Evolutionary conservation across 2,113 vertebrate species (phyloP).

Genomic region (Pygoscelis adeliae): DNA sequence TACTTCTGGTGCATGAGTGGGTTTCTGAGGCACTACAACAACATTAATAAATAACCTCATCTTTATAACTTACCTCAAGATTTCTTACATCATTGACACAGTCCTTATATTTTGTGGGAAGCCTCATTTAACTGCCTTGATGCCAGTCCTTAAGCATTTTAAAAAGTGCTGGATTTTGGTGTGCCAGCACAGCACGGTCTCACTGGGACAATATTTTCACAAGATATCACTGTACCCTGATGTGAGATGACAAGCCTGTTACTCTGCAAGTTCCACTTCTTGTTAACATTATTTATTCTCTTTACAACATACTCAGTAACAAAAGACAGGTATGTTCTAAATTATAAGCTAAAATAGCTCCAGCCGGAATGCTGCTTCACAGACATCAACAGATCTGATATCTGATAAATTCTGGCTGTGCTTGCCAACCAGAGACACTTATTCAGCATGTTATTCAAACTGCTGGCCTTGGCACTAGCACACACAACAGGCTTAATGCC

Average conservation of each 20-base stretch:
- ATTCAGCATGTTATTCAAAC: background rate
- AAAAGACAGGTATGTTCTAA: constrained; percentile 27
- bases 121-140: background rate
- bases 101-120: background rate
- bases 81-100: background rate
- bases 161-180: background rate
- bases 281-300: constrained; percentile 10
- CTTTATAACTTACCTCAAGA: background rate
- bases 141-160: background rate
- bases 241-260: background rate
- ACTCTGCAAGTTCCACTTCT: background rate
- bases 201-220: background rate
- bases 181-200: background rate
- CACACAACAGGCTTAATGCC: background rate
- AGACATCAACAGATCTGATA: background rate
- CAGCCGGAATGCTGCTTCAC: background rate
- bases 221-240: background rate
- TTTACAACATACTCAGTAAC: background rate
- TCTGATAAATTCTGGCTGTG: background rate
- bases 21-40: background rate
- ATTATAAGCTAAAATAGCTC: background rate
- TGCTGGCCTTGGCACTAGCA: constrained; percentile 13
- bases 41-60: background rate
- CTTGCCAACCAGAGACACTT: constrained; percentile 33
- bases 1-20: background rate